Base-by-base conservation (phyloP, 2,888 invertebrate genomes). In the Spialia ferax region DNA sequence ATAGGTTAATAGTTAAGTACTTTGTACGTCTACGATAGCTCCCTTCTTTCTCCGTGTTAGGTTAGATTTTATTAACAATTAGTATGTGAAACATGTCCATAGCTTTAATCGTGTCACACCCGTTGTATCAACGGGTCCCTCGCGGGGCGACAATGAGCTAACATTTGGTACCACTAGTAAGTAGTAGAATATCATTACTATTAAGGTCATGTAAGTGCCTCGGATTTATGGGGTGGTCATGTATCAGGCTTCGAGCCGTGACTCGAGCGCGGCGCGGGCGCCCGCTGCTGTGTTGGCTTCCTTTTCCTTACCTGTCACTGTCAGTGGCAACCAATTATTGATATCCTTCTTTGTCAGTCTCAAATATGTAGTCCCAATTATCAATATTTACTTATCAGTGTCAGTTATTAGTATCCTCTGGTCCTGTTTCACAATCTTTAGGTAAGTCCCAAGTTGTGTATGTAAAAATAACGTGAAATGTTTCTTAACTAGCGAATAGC, bases 141-240 rank as follows among this genome's bases (percentile, higher is more conserved):
- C 79, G 81, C 85, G 84, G 87, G 86, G 81, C 80, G 87, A 86
- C 86, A 81, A 84, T 80, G 88, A 89, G 89, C 89, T 89, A 65
- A 85, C 82, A 84, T 86, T 86, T 81, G 83, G 86, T 89, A 88
- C 88, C 89, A 88, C 85, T 91, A 91, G 89, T 84, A 79, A 77
- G 86, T 90, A 87, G 87, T 87, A 91, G 90, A 89, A 91, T 93
- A 93, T 93, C 92, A 93, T 91, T 92, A 93, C 81, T 85, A 74
- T 85, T 93, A 93, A 91, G 92, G 82, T 93, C 91, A 91, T 91
- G 79, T 91, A 93, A 93, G 93, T 93, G 93, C 93, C 93, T 93
- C 93, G 82, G 83, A 85, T 85, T 85, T 81, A 85, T 86, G 90
- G 91, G 93, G 91, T 88, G 89, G 86, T 86, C 85, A 86, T 81